Conservation (phyloP, 2,888 invertebrate genomes). For the Caenorhabditis sulstoni region DNA sequence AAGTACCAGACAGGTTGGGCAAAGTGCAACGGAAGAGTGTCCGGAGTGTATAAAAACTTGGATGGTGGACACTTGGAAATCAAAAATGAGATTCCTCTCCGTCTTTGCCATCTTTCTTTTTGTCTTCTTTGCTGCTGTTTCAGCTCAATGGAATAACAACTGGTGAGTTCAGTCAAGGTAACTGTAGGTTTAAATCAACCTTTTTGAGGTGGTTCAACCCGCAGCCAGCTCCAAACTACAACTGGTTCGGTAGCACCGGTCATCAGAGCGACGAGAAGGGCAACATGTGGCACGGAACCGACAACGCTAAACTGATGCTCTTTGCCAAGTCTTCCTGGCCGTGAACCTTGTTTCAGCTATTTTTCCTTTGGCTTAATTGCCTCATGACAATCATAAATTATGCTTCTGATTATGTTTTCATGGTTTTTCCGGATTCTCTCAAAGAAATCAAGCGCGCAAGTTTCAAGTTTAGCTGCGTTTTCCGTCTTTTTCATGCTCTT, state of each 20-base stretch:
- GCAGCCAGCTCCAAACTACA: slow-evolving; percentile 20
- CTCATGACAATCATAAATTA: too few species aligned
- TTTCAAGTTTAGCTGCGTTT: too few species aligned
- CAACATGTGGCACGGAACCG: slow-evolving; percentile 49
- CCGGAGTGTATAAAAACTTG: slow-evolving; percentile 16
- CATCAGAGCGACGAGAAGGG: slow-evolving; percentile 43
- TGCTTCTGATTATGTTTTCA: too few species aligned
- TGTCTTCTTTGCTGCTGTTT: background rate
- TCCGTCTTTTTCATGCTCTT: too few species aligned
- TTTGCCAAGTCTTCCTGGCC: slow-evolving; percentile 50
- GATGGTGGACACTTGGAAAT: background rate
- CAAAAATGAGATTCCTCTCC: slow-evolving; percentile 29
- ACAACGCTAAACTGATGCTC: slow-evolving; percentile 44
- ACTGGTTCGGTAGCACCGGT: slow-evolving; percentile 27
- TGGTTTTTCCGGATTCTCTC: too few species aligned
- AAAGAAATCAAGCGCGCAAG: too few species aligned
- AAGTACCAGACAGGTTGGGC: slow-evolving; percentile 16
- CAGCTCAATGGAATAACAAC: slow-evolving; percentile 39
- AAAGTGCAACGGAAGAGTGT: slow-evolving; percentile 19
- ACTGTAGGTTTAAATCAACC: background rate
- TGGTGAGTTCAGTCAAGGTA: slow-evolving; percentile 25
- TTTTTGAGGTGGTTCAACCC: slow-evolving; percentile 35
- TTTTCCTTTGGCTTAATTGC: too few species aligned
- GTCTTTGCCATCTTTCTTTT: background rate
- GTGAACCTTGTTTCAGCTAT: slow-evolving; percentile 2